Evolutionary conservation across 2,888 invertebrate genomes (phyloP).

Genomic region (Zonitis immaculata): DNA sequence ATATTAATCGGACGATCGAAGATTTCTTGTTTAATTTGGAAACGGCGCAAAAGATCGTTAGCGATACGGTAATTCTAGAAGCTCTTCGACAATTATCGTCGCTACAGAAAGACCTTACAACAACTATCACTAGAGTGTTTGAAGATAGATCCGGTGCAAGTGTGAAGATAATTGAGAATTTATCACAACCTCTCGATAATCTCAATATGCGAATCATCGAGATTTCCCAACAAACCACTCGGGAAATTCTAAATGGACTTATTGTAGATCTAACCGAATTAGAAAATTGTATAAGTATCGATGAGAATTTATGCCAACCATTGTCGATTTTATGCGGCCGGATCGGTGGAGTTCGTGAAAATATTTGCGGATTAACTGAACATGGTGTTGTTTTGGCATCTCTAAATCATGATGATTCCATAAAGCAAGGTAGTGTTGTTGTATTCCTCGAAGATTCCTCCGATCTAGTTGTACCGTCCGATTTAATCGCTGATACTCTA

Average conservation of each 20-base stretch:
- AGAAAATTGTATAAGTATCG: slow-evolving; percentile 40
- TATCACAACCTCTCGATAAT: slow-evolving; percentile 52
- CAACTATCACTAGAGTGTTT: slow-evolving; percentile 34
- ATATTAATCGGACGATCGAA: slow-evolving; percentile 41
- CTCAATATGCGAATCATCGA: slow-evolving; percentile 42
- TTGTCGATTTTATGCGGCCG: slow-evolving; percentile 38
- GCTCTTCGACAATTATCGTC: slow-evolving; percentile 40
- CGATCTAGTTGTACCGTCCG: slow-evolving; percentile 30
- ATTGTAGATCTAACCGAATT: slow-evolving; percentile 40
- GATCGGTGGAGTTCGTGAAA: slow-evolving; percentile 39
- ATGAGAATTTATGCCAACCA: slow-evolving; percentile 34
- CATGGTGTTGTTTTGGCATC: slow-evolving; percentile 26
- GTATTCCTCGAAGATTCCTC: slow-evolving; percentile 33
- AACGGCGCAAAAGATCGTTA: slow-evolving; percentile 36
- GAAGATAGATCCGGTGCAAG: slow-evolving; percentile 38
- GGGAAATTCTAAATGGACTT: slow-evolving; percentile 39
- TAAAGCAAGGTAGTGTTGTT: slow-evolving; percentile 28
- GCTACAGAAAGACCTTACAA: slow-evolving; percentile 43
- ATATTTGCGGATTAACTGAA: slow-evolving; percentile 38
- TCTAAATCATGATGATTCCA: slow-evolving; percentile 22
- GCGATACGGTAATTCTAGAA: slow-evolving; percentile 39
- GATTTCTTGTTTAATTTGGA: slow-evolving; percentile 44
- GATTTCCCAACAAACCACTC: slow-evolving; percentile 29
- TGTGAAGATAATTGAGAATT: slow-evolving; percentile 49
- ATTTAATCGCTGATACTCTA: slow-evolving; percentile 35